These are phyloP conservation scores for Cerceris ruficornis DNA, from an alignment of 2,888 invertebrate species.

Conservation along the genomic window DNA sequence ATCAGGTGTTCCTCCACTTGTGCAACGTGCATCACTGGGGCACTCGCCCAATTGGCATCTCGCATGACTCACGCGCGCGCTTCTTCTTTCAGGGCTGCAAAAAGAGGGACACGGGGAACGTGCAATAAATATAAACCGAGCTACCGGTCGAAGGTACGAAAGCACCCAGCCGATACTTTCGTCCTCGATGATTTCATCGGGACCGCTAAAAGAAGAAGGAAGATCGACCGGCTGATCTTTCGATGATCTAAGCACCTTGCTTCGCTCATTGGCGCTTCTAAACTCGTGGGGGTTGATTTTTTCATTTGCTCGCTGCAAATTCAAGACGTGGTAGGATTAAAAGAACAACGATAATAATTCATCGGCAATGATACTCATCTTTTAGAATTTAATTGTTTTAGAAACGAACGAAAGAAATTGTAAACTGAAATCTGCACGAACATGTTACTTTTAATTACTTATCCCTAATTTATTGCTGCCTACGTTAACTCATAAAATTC, in stretches of 20 bases:
- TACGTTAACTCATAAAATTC: too few relatives aligned
- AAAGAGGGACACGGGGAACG: slow-evolving; percentile 33
- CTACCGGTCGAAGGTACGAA: slow-evolving; percentile 35
- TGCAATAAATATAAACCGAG: slow-evolving; percentile 60
- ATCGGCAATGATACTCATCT: too few relatives aligned
- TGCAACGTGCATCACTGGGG: slow-evolving; percentile 44
- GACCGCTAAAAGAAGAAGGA: slow-evolving; percentile 22
- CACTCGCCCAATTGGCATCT: slow-evolving; percentile 62
- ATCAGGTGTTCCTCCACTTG: slow-evolving; percentile 45
- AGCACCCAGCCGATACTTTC: slow-evolving; percentile 42
- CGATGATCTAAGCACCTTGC: not conserved
- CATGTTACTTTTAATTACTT: too few relatives aligned
- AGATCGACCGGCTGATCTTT: slow-evolving; percentile 2
- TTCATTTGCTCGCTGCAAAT: too few relatives aligned
- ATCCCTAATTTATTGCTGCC: too few relatives aligned
- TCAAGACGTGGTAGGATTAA: not conserved
- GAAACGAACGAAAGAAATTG: too few relatives aligned
- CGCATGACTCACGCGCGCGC: slow-evolving; percentile 52
- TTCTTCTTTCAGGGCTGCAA: slow-evolving; percentile 29
- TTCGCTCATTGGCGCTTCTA: too few relatives aligned
- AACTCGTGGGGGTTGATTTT: too few relatives aligned
- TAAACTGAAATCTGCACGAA: too few relatives aligned
- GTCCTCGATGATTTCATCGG: slow-evolving; percentile 26
- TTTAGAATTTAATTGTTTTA: too few relatives aligned
- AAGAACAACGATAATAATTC: not conserved